Percentiles rank a stretch among this genome's conserved stretches.
phyloP scores from a whole-genome alignment of 2,888 invertebrate species.

The Pristionchus exspectatus region DNA sequence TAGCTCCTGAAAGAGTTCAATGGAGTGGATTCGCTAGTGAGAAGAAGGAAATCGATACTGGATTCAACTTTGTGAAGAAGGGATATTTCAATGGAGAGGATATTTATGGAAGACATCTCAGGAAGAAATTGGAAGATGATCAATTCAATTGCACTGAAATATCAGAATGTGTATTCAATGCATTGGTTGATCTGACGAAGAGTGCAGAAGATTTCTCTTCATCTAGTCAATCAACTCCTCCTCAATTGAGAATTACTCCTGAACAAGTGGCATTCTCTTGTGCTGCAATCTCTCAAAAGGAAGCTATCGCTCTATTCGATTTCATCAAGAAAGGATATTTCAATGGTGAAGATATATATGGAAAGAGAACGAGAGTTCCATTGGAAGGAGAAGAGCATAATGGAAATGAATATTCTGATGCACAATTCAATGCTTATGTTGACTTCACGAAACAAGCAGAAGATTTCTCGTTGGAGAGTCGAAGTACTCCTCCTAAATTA shows the following conservation, averaged over 20 bases:
- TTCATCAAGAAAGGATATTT: conserved; percentile 53
- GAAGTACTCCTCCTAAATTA: conserved; percentile 13
- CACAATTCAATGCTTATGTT: conserved; percentile 46
- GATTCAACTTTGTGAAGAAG: conserved; percentile 37
- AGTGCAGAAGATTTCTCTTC: conserved; percentile 47
- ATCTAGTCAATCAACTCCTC: conserved; percentile 3
- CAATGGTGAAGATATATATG: conserved; percentile 55
- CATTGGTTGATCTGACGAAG: conserved; percentile 37
- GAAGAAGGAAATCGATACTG: conserved; percentile 23
- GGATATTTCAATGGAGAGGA: conserved; percentile 53
- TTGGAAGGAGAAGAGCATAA: conserved; percentile 26
- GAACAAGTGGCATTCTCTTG: conserved; percentile 10
- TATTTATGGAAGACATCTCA: conserved; percentile 39
- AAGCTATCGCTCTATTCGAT: conserved; percentile 20
- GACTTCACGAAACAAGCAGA: conserved; percentile 51
- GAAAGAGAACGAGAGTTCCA: conserved; percentile 23
- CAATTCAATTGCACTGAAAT: neutral
- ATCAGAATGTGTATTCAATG: conserved; percentile 54
- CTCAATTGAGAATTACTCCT: conserved; percentile 28
- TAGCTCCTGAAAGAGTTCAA: conserved; percentile 25
- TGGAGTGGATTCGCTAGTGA: conserved; percentile 29
- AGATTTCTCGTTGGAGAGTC: conserved; percentile 40
- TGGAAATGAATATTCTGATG: conserved; percentile 15
- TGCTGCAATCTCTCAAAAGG: neutral
- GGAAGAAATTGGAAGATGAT: conserved; percentile 11